Conservation (phyloP, 2,888 invertebrate species). For the Drosophila tanythrix region DNA sequence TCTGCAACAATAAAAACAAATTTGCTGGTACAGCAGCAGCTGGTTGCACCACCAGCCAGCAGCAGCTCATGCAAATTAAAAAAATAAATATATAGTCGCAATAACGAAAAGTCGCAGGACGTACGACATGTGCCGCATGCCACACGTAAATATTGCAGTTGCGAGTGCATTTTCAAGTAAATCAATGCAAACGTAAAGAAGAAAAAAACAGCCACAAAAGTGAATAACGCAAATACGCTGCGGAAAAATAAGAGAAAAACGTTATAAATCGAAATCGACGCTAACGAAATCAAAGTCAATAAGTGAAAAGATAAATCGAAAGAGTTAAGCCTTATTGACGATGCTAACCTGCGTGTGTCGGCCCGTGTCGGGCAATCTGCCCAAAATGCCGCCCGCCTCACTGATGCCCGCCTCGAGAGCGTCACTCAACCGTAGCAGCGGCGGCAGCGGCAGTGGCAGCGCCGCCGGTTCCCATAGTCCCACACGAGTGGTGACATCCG, state of each 20-base stretch:
- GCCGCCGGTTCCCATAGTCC: conserved; percentile 32
- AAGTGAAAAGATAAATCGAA: conserved; percentile 12
- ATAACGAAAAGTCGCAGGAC: conserved; percentile 50
- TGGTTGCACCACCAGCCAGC: conserved; percentile 15
- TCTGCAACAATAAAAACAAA: conserved; percentile 77
- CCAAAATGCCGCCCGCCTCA: conserved; percentile 83
- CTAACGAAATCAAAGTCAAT: conserved; percentile 48
- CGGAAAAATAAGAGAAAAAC: neutral
- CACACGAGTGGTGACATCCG: conserved; percentile 83
- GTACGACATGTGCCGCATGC: conserved; percentile 46
- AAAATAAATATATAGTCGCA: conserved; percentile 15
- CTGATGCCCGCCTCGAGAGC: conserved; percentile 80
- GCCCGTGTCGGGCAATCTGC: conserved; percentile 85
- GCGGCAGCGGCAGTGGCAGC: conserved; percentile 56
- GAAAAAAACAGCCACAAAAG: conserved; percentile 4
- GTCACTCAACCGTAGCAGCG: conserved; percentile 62
- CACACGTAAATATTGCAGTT: conserved; percentile 39
- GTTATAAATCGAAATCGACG: conserved; percentile 6
- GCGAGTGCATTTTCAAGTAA: conserved; percentile 63
- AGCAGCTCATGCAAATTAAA: conserved; percentile 32
- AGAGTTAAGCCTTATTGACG: conserved; percentile 43
- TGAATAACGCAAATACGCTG: neutral
- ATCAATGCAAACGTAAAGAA: conserved; percentile 22
- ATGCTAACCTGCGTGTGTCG: conserved; percentile 85
- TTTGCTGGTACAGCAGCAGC: conserved; percentile 54